Conservation (phyloP, 64 coral and sea anemone species). For the Montipora capricornis region DNA sequence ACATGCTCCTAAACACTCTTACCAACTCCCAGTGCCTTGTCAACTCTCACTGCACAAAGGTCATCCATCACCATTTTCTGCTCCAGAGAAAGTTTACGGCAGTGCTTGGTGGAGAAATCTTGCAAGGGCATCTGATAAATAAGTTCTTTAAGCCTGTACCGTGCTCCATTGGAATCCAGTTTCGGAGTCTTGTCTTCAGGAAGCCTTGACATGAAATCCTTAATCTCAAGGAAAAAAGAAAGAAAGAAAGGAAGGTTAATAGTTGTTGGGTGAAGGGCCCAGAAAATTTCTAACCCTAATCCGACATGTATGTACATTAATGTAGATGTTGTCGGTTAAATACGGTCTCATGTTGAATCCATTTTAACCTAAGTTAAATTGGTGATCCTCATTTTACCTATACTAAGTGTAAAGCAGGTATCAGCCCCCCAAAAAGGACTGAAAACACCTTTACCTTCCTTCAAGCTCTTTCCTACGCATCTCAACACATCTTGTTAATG, state of each 20-base stretch:
- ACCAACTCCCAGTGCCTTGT: conserved; percentile 87
- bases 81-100: conserved; percentile 84
- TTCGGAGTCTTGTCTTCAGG: conserved; percentile 73
- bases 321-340: no score
- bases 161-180: conserved; percentile 75
- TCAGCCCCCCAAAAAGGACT: no score
- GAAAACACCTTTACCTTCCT: no score
- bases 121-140: conserved; percentile 90
- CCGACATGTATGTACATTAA: no score
- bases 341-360: no score
- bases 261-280: no score
- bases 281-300: not conserved
- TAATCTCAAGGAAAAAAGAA: conserved; percentile 65
- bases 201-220: conserved; percentile 79
- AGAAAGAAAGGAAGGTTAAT: not conserved
- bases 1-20: not conserved
- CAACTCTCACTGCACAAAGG: conserved; percentile 64
- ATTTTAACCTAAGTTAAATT: no score
- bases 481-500: no score
- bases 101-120: conserved; percentile 94
- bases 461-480: no score
- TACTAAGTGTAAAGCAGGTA: no score
- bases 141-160: conserved; percentile 72
- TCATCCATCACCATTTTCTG: conserved; percentile 96
- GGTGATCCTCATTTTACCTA: no score